Conservation (phyloP, 2,888 invertebrate species). For the Athrips mouffetella region DNA sequence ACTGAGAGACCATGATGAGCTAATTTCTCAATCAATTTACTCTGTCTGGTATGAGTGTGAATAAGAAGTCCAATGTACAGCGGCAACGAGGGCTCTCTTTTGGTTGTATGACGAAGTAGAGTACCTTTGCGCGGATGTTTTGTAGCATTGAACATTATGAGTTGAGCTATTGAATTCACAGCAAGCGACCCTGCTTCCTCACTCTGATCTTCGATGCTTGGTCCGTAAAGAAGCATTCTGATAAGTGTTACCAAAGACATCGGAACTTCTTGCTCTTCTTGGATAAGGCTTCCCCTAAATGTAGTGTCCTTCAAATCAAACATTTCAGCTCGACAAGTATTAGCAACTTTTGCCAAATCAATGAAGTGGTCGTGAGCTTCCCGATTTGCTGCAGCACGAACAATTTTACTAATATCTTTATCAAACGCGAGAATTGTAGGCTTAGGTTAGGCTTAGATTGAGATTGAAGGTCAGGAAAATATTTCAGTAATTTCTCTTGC, state of each 20-base stretch:
- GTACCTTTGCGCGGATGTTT: not conserved
- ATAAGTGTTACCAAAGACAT: conserved; percentile 14
- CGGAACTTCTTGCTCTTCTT: conserved; percentile 15
- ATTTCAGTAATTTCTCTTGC: conserved; percentile 11
- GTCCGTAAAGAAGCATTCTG: conserved; percentile 18
- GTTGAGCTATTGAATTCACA: conserved; percentile 10
- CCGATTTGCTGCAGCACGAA: conserved; percentile 13
- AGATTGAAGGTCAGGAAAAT: conserved; percentile 15
- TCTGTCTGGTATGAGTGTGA: not conserved
- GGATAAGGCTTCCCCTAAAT: conserved; percentile 13
- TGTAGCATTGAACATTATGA: not conserved
- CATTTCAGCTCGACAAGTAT: conserved; percentile 14
- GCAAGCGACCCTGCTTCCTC: conserved; percentile 7
- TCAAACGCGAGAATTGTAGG: conserved; percentile 17
- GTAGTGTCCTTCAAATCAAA: conserved; percentile 12
- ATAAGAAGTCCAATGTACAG: not conserved
- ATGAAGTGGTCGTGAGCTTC: conserved; percentile 11
- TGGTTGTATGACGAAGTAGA: not conserved
- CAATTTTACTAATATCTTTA: conserved; percentile 15
- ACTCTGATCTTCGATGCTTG: conserved; percentile 1
- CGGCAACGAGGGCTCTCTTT: not conserved
- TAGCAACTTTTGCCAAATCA: conserved; percentile 14
- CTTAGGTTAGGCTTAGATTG: conserved; percentile 15
- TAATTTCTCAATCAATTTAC: not conserved
- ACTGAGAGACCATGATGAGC: not conserved